phyloP scores from a whole-genome alignment of 2,113 vertebrate genomes.

The Oreocharis arfaki region DNA sequence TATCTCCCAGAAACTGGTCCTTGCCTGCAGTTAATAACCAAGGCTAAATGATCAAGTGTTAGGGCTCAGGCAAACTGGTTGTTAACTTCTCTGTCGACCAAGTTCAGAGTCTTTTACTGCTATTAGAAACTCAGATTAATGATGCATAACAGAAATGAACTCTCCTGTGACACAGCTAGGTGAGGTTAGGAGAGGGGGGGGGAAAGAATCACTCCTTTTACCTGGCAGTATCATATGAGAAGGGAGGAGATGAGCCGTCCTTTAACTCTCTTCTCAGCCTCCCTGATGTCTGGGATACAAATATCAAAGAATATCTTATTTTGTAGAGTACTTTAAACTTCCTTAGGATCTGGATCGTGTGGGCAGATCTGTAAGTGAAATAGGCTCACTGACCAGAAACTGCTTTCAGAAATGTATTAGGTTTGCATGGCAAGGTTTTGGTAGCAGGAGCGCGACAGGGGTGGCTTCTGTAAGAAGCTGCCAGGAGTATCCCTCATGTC shows the following conservation, averaged over 20 bases:
- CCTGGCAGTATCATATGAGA: background rate
- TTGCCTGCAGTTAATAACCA: conserved; percentile 60
- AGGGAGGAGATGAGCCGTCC: background rate
- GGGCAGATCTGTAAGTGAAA: background rate
- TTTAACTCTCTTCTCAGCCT: background rate
- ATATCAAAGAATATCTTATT: background rate
- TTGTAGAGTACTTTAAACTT: background rate
- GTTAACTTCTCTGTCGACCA: conserved; percentile 32
- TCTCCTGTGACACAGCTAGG: background rate
- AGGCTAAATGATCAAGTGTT: conserved; percentile 48
- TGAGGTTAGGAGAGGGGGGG: background rate
- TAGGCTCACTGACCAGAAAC: background rate
- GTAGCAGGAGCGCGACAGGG: background rate
- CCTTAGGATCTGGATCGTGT: background rate
- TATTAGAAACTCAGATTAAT: conserved; percentile 33
- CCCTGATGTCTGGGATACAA: background rate
- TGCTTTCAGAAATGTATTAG: background rate
- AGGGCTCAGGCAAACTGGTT: conserved; percentile 21
- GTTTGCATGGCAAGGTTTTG: background rate
- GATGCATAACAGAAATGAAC: conserved; percentile 21
- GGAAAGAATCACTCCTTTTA: background rate
- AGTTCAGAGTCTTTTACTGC: background rate
- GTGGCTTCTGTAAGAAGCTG: background rate
- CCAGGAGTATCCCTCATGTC: background rate
- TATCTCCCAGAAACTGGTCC: conserved; percentile 42